These are phyloP conservation scores for Sesamia inferens DNA, from an alignment of 2,888 invertebrate genomes.

Conservation along the genomic window DNA sequence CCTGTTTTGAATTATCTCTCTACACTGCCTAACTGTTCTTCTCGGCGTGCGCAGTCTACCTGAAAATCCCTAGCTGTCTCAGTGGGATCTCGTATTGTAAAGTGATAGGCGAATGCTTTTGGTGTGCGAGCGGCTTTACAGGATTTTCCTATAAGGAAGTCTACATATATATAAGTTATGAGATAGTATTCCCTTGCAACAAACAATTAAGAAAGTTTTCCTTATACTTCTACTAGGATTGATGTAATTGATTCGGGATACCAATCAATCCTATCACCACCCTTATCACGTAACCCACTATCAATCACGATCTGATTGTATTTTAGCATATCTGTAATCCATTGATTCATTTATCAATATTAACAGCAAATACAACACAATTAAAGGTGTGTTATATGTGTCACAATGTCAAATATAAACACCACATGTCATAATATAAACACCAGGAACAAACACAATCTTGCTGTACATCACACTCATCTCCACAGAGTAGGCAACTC, in stretches of 20 bases:
- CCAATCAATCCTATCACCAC: neutral
- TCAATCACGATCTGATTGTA: neutral
- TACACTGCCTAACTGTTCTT: neutral
- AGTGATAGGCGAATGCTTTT: neutral
- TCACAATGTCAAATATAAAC: no score
- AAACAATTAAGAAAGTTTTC: slow-evolving; percentile 26
- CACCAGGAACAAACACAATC: no score
- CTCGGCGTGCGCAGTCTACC: neutral
- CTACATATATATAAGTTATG: slow-evolving; percentile 1
- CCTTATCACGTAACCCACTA: neutral
- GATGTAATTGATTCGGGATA: slow-evolving; percentile 30
- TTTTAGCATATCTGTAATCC: neutral
- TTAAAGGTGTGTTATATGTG: no score
- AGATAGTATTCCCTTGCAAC: slow-evolving; percentile 7
- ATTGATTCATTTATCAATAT: neutral
- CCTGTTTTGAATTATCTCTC: neutral
- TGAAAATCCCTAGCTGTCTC: neutral
- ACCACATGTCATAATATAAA: no score
- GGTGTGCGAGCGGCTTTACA: neutral
- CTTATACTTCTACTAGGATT: neutral
- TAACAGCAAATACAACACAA: no score
- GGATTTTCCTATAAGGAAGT: neutral
- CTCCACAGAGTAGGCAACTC: no score
- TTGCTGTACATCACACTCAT: no score
- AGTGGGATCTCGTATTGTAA: neutral